Conservation (phyloP, 2,797 vertebrate genomes). For the Chaenodraco wilsoni region DNA sequence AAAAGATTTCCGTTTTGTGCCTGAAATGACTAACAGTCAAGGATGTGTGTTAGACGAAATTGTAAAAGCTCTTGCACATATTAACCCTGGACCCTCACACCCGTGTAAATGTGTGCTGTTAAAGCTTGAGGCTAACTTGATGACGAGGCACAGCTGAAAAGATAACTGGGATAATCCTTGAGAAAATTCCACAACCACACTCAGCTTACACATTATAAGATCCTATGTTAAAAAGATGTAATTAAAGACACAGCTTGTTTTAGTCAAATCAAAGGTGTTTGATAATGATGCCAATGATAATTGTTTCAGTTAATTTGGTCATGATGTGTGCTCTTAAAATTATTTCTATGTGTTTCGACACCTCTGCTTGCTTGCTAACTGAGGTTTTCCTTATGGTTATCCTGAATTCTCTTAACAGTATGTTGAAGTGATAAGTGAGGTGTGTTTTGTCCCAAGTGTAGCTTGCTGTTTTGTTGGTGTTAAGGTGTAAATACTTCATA, state of each 20-base stretch:
- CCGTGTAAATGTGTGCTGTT: conserved; percentile 29
- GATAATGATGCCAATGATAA: neutral
- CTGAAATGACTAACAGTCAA: conserved; percentile 57
- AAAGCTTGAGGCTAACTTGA: conserved; percentile 16
- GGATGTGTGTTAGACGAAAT: conserved; percentile 29
- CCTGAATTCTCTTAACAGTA: neutral
- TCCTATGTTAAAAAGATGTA: neutral
- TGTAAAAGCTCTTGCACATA: conserved; percentile 43
- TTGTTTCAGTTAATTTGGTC: neutral
- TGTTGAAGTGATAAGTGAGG: neutral
- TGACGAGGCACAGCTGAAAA: conserved; percentile 21
- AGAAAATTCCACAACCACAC: neutral
- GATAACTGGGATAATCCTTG: neutral
- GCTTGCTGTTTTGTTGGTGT: neutral
- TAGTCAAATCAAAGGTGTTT: neutral
- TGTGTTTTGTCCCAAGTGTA: neutral
- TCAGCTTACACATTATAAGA: neutral
- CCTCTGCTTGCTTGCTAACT: neutral
- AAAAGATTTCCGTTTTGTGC: conserved; percentile 7
- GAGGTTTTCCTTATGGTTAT: neutral
- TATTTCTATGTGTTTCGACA: neutral
- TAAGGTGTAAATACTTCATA: too few species aligned
- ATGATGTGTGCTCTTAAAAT: too few species aligned
- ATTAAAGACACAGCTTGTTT: neutral
- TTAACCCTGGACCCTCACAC: conserved; percentile 54